Base-by-base conservation (phyloP, 2,113 vertebrate genomes). In the Cygnus buccinator region DNA sequence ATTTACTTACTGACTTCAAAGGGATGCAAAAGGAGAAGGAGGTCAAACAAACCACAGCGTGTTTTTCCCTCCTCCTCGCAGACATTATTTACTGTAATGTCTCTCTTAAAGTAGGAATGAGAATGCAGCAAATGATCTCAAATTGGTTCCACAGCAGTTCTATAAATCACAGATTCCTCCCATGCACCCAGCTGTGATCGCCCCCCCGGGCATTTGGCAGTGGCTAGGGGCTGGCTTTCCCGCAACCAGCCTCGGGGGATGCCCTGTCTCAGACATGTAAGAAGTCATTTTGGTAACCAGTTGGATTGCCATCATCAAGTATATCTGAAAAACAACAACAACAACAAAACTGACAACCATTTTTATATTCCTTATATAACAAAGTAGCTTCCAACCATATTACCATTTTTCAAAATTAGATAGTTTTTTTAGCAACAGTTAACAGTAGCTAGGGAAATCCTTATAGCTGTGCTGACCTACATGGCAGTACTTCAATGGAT, bases 1-100 rank as follows among this genome's bases (percentile, higher is more conserved):
- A 95, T 94, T 97, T 96, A 94, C 81, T 94, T 91, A 83, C 55
- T 15, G 66, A 46, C 93, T 93, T 96, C 94, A 97, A 97, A 96
- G 63, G 59, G 74, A 91, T 89, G 81, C 59, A 94, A 89, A 87
- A 80, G 58, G 44, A 95, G 76, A 52, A 90, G 73, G 73, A 92
- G 94, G 95, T 72, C 86, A 96, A 94, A 92, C 70, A 85, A 95
- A 96, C 79, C 52, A 57, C 67, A 29, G 80, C 3, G 2, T 61
- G 50, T 76, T 94, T 90, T 82, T 23, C 41, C 80, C 81, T 80
- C 71, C 62, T 87, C 74, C 84, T 95, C 83, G 79, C 62, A 93
- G 66, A 33, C 55, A 20, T 75, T 91, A 94, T 87, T 94, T 94
- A 85, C 41, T 55, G 21, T 87, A 95, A 93, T 58, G 58, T 62